Evolutionary conservation across 2,797 vertebrate species (phyloP), one percentile per base, ranked within the genome.

Genomic region (Catostomus latipinnis): DNA sequence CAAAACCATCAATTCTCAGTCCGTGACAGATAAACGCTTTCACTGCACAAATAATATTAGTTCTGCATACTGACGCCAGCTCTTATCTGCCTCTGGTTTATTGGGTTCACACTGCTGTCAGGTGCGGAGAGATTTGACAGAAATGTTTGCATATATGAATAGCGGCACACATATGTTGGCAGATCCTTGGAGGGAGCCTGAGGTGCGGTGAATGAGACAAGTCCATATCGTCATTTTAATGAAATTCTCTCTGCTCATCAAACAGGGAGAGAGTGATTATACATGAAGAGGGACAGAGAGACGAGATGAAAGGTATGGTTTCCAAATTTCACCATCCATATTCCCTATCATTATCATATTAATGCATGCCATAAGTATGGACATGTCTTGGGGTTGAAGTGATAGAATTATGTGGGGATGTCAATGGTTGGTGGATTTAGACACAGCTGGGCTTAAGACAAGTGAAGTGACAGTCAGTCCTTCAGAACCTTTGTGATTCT

Each of bases 11-110:
- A 93, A 92, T 94, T 94, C 93, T 91, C 91, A 90, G 90, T 91
- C 92, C 78, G 88, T 87, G 91, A 92, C 92, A 94, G 94, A 94
- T 94, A 94, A 94, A 94, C 90, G 91, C 90, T 93, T 91, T 86
- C 91, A 93, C 89, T 90, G 88, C 93, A 93, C 91, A 93, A 93
- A 94, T 93, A 93, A 94, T 94, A 94, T 94, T 94, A 94, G 93
- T 94, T 94, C 92, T 93, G 93, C 92, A 92, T 93, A 90, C 91
- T 92, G 93, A 93, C 90, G 93, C 92, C 88, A 86, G 82, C 89
- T 91, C 93, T 94, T 94, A 94, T 94, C 93, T 92, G 91, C 87
- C 88, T 90, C 89, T 92, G 93, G 91, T 92, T 94, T 94, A 94
- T 94, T 94, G 93, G 91, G 91, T 93, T 94, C 92, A 93, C 91